Evolutionary conservation across 2,113 vertebrate species (phyloP).

Genomic region (Cynocephalus volans): DNA sequence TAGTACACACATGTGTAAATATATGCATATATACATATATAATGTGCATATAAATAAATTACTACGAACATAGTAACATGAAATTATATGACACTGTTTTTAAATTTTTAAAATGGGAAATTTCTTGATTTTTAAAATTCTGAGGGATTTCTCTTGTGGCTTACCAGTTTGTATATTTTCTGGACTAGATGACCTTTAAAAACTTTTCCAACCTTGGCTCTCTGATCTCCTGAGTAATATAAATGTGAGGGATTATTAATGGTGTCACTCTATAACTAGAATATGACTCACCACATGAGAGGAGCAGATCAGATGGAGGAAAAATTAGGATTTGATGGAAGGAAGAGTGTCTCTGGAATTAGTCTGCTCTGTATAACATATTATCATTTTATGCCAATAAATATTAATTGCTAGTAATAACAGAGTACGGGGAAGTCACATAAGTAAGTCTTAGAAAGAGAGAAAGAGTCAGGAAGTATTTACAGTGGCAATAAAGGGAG

Average conservation of each 20-base stretch:
- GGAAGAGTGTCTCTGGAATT: neutral
- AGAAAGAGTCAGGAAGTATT: neutral
- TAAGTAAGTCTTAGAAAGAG: neutral
- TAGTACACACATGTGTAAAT: no score
- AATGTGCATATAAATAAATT: no score
- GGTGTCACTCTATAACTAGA: neutral
- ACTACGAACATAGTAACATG: no score
- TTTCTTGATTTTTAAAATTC: slow-evolving; percentile 21
- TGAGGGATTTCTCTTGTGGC: neutral
- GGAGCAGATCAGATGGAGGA: slow-evolving; percentile 5
- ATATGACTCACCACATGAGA: slow-evolving; percentile 14
- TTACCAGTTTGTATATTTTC: neutral
- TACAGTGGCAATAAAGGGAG: neutral
- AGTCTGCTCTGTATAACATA: neutral
- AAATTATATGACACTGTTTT: no score
- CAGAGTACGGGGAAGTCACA: neutral
- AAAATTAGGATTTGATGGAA: slow-evolving; percentile 21
- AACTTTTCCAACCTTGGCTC: slow-evolving; percentile 17
- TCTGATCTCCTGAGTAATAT: slow-evolving; percentile 18
- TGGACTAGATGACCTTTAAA: neutral
- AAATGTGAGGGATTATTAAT: slow-evolving; percentile 40
- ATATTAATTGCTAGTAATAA: slow-evolving; percentile 58
- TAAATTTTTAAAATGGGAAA: neutral
- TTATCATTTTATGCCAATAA: slow-evolving; percentile 40
- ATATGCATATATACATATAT: no score